Conservation (phyloP, 2,113 vertebrate species). For the Tichodroma muraria region DNA sequence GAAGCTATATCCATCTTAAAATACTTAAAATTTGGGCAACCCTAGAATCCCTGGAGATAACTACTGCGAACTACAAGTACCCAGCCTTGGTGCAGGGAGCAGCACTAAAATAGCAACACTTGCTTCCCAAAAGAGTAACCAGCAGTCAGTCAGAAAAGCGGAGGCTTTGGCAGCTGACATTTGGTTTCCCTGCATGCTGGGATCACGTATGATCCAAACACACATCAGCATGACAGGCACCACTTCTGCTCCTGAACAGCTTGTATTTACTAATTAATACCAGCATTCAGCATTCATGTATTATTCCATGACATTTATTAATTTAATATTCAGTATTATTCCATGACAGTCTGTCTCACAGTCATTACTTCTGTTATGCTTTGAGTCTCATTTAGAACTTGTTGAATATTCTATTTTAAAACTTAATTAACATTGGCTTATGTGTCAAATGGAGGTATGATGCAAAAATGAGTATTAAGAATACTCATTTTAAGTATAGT, state of each 20-base stretch:
- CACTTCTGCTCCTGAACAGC: not conserved
- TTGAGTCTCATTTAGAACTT: not conserved
- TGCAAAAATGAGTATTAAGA: not conserved
- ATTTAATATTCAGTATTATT: not conserved
- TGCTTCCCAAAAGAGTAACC: not conserved
- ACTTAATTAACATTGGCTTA: not conserved
- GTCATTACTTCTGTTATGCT: not conserved
- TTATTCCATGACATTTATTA: not conserved
- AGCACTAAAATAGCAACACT: not conserved
- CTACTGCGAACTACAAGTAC: not conserved
- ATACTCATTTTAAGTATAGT: too few species aligned
- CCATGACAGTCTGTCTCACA: not conserved
- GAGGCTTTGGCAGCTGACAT: not conserved
- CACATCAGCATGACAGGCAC: not conserved
- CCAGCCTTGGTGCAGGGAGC: not conserved
- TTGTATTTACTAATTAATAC: conserved; percentile 18
- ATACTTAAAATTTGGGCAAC: not conserved
- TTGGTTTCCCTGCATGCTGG: not conserved
- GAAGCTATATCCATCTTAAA: not conserved
- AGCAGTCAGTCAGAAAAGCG: not conserved
- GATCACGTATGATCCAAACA: not conserved
- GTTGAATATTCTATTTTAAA: not conserved
- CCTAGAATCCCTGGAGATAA: not conserved
- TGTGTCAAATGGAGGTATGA: not conserved
- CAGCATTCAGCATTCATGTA: not conserved